phyloP scores from a whole-genome alignment of 2,888 invertebrate species.

The Balanococcus diminutus region DNA sequence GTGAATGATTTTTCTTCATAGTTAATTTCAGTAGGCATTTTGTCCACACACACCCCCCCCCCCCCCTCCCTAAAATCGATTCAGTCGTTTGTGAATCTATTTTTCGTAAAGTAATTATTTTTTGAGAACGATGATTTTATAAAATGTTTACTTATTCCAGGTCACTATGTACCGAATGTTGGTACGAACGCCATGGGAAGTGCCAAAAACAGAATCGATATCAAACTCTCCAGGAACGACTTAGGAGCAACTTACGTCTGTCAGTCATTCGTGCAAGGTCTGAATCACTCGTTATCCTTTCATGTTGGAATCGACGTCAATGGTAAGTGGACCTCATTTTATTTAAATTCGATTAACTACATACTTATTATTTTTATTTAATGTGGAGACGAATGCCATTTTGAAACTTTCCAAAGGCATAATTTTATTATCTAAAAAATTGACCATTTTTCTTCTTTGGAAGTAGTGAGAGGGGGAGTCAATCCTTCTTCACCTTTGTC shows the following conservation, averaged over 20 bases:
- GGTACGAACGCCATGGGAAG: constrained; percentile 68
- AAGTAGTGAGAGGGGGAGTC: too few relatives aligned
- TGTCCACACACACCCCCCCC: too few relatives aligned
- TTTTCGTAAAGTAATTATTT: too few relatives aligned
- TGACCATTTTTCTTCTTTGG: too few relatives aligned
- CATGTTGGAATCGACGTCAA: constrained; percentile 73
- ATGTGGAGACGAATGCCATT: neutral
- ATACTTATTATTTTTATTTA: neutral
- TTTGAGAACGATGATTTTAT: too few relatives aligned
- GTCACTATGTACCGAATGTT: constrained; percentile 64
- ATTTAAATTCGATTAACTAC: neutral
- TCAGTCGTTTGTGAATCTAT: too few relatives aligned
- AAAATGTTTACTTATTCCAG: constrained; percentile 61
- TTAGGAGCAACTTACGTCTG: constrained; percentile 75
- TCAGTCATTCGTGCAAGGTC: constrained; percentile 73
- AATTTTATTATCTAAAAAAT: too few relatives aligned
- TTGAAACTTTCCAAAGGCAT: neutral
- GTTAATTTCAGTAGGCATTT: too few relatives aligned
- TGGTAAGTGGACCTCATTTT: too few relatives aligned
- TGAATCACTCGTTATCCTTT: constrained; percentile 68
- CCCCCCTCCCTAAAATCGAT: too few relatives aligned
- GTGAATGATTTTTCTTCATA: too few relatives aligned
- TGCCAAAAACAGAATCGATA: constrained; percentile 69
- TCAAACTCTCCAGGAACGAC: constrained; percentile 74
- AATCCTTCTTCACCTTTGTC: too few relatives aligned